Percentiles rank a stretch among this genome's conserved stretches.
Conservation (phyloP, 2,888 invertebrate genomes). For the Smittia aterrima region DNA sequence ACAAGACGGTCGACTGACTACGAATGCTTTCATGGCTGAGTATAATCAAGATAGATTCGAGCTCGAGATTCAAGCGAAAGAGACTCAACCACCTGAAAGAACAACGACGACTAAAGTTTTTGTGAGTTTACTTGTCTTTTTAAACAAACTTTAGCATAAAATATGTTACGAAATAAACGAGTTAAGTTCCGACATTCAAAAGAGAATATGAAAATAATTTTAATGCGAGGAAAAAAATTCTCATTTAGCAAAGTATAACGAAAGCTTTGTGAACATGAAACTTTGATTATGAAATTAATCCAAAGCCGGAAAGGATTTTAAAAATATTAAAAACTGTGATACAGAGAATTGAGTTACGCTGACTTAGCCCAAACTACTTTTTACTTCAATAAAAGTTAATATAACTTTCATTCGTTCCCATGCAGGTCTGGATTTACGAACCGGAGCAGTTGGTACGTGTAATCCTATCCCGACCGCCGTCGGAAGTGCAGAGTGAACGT, state of each 20-base stretch:
- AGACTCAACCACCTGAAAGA: slow-evolving; percentile 73
- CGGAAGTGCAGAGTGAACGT: slow-evolving; percentile 69
- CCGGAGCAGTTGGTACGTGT: slow-evolving; percentile 78
- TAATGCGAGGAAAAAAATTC: no score
- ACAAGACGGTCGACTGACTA: slow-evolving; percentile 55
- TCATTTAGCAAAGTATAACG: no score
- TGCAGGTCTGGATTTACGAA: slow-evolving; percentile 86
- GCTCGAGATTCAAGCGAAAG: slow-evolving; percentile 78
- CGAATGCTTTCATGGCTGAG: slow-evolving; percentile 80
- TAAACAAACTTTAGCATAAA: slow-evolving; percentile 4
- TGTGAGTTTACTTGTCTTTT: slow-evolving; percentile 57
- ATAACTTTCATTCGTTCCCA: background rate
- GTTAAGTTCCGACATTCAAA: no score
- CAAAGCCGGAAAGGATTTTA: no score
- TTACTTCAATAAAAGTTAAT: no score
- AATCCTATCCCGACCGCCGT: slow-evolving; percentile 77
- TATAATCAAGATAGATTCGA: slow-evolving; percentile 87
- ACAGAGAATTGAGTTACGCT: no score
- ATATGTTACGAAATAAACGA: background rate
- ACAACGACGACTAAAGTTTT: slow-evolving; percentile 74
- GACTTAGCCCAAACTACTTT: no score
- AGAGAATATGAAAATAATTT: no score
- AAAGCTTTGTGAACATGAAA: no score
- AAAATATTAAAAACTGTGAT: no score
- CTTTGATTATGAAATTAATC: no score